These are phyloP conservation scores for Tokudaia tokunoshimensis DNA, from an alignment of 2,797 vertebrate genomes.

Conservation along the genomic window DNA sequence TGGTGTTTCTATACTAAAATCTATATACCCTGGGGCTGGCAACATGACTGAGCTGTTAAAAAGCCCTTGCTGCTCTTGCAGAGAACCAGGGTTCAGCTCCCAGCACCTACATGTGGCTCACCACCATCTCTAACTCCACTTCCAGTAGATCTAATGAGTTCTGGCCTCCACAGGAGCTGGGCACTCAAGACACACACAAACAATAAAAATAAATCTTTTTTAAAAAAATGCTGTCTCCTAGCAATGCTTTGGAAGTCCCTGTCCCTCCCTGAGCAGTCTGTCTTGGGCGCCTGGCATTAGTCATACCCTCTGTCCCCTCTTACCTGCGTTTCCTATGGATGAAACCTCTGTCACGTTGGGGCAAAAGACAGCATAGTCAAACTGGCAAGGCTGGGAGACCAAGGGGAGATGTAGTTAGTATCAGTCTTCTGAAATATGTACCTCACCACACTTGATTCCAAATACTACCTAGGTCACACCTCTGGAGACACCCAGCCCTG, in stretches of 20 bases:
- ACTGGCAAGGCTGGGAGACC: constrained; percentile 92
- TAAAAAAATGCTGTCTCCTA: background rate
- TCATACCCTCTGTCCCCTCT: constrained; percentile 59
- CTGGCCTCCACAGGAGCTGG: background rate
- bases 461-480: background rate
- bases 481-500: background rate
- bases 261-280: background rate
- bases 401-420: background rate
- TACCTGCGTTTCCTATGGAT: constrained; percentile 90
- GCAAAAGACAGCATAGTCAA: constrained; percentile 97
- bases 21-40: background rate
- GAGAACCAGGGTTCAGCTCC: background rate
- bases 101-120: background rate
- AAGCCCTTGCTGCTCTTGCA: background rate
- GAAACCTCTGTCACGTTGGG: constrained; percentile 94
- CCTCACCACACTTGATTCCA: background rate
- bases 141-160: background rate
- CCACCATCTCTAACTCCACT: background rate
- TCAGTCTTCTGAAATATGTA: background rate
- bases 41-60: background rate
- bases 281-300: background rate
- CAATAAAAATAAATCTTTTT: background rate
- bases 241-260: background rate
- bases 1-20: background rate
- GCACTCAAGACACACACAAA: background rate